phyloP scores from a whole-genome alignment of 2,797 vertebrate genomes.

The Octomys mimax region DNA sequence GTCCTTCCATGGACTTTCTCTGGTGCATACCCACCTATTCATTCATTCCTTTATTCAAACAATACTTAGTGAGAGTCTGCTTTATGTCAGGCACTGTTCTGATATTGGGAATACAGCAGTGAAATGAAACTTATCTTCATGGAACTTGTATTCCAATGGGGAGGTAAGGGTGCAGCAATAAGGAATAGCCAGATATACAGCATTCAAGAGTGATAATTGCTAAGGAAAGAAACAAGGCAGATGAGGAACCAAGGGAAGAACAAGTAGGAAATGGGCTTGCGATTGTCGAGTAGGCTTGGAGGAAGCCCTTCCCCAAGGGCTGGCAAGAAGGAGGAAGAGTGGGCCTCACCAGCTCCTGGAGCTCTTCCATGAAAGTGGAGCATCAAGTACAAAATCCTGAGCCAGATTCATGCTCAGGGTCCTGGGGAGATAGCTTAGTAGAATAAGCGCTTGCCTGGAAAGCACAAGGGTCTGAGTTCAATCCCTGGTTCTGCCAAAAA shows the following conservation, averaged over 20 bases:
- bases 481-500: too few relatives aligned
- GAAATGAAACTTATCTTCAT: background rate
- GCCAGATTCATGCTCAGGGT: background rate
- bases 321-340: background rate
- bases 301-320: background rate
- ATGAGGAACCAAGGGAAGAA: background rate
- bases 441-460: too few relatives aligned
- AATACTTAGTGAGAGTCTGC: slow-evolving; percentile 6
- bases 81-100: background rate
- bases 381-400: slow-evolving; percentile 37
- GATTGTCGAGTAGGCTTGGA: background rate
- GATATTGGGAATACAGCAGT: background rate
- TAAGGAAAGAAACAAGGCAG: background rate
- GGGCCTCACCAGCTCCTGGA: background rate
- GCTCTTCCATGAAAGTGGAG: slow-evolving; percentile 46
- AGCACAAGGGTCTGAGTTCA: too few relatives aligned
- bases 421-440: too few relatives aligned
- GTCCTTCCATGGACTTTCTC: background rate
- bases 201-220: background rate
- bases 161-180: background rate
- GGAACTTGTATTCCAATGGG: background rate
- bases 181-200: background rate
- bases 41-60: background rate
- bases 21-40: background rate
- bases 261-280: background rate